Conservation (phyloP, 2,797 vertebrate species). For the Gorsachius magnificus region DNA sequence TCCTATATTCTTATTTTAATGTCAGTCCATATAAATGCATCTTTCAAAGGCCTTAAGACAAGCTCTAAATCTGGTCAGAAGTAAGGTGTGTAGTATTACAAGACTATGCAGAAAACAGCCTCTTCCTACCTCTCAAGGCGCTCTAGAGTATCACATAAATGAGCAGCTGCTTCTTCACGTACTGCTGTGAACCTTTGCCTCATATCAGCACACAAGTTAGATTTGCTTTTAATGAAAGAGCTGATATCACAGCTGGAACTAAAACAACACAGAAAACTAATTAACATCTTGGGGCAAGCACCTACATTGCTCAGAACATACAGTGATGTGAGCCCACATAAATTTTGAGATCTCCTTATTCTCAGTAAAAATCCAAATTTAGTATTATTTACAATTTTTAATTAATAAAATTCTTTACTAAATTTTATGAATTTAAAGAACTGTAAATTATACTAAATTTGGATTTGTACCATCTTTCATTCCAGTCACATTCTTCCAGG, state of each 20-base stretch:
- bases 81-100: not conserved
- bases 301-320: not conserved
- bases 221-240: conserved; percentile 63
- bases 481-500: not conserved
- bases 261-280: not conserved
- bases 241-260: conserved; percentile 35
- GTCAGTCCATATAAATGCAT: not conserved
- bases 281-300: not conserved
- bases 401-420: not conserved
- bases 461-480: not conserved
- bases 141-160: conserved; percentile 72
- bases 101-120: not conserved
- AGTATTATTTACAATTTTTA: not conserved
- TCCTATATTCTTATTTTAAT: not conserved
- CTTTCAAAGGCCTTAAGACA: not conserved
- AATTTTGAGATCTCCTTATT: not conserved
- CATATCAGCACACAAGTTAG: conserved; percentile 25
- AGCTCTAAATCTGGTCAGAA: not conserved
- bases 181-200: conserved; percentile 71
- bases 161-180: conserved; percentile 61
- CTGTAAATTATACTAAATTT: not conserved
- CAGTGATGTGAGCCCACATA: not conserved
- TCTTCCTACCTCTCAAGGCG: conserved; percentile 68
- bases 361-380: not conserved
- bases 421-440: not conserved